phyloP scores from a whole-genome alignment of 2,797 vertebrate species.

The Malacoctenus gilli region DNA sequence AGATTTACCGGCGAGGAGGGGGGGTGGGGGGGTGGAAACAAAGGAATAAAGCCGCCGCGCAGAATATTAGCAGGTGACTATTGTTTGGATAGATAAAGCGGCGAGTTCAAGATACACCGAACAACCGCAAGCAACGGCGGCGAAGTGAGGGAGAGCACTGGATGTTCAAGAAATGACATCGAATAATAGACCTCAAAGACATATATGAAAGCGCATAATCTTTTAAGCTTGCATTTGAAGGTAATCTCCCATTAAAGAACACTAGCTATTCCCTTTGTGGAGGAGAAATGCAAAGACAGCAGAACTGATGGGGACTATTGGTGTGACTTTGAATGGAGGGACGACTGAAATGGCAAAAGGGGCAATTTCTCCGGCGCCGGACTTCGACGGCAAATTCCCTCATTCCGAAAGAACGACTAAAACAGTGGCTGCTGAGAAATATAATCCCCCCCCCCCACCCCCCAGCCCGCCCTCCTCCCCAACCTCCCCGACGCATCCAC shows the following conservation, averaged over 20 bases:
- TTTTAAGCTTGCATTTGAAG: conserved; percentile 80
- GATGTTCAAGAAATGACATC: conserved; percentile 68
- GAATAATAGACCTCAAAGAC: conserved; percentile 77
- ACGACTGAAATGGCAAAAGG: conserved; percentile 71
- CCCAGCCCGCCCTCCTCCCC: conserved; percentile 12
- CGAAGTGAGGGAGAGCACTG: conserved; percentile 45
- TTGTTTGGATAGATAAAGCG: conserved; percentile 62
- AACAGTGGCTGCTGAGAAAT: conserved; percentile 71
- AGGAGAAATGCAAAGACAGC: conserved; percentile 79
- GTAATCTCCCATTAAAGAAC: conserved; percentile 82
- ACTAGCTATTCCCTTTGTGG: conserved; percentile 73
- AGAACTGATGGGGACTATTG: conserved; percentile 74
- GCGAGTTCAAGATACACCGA: conserved; percentile 64
- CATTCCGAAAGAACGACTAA: conserved; percentile 64
- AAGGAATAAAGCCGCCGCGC: conserved; percentile 17
- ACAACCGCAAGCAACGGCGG: conserved; percentile 46
- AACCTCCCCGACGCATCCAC: conserved; percentile 8
- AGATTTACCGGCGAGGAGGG: conserved; percentile 16
- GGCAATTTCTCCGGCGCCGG: conserved; percentile 57
- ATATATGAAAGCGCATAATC: conserved; percentile 77
- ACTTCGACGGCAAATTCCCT: conserved; percentile 59
- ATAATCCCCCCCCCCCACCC: conserved; percentile 64
- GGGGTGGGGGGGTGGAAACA: neutral
- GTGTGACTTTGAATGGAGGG: conserved; percentile 76
- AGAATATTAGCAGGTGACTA: conserved; percentile 44